phyloP scores from a whole-genome alignment of 1,140 invertebrate species.

The Cydia pomonella region DNA sequence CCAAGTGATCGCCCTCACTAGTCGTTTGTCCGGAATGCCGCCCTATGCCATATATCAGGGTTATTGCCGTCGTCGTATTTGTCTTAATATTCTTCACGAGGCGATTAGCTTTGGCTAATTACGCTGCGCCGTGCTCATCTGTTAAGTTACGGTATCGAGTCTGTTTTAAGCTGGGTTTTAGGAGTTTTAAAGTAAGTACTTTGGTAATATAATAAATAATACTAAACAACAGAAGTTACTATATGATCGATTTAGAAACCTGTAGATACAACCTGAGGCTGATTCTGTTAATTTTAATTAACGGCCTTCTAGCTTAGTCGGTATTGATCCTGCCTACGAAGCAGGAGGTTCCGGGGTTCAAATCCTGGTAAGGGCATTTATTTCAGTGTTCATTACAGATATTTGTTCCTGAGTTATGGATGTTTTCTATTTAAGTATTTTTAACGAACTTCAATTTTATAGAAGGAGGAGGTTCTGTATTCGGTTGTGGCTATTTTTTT shows the following conservation, averaged over 20 bases:
- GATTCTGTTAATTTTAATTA: too few species aligned
- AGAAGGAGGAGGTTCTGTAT: too few species aligned
- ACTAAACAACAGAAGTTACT: background rate
- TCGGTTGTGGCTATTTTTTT: too few species aligned
- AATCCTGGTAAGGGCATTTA: too few species aligned
- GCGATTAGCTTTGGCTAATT: slow-evolving; percentile 11
- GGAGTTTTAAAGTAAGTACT: background rate
- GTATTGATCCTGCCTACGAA: too few species aligned
- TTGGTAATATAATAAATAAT: background rate
- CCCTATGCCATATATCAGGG: slow-evolving; percentile 3
- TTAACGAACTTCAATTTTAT: too few species aligned
- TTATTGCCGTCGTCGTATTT: slow-evolving; percentile 3
- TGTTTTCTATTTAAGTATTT: too few species aligned
- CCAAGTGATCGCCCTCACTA: too few species aligned
- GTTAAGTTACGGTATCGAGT: background rate
- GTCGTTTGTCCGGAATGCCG: background rate
- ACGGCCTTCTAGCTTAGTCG: too few species aligned
- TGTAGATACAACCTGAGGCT: background rate
- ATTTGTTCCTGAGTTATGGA: too few species aligned
- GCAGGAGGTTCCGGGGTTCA: too few species aligned
- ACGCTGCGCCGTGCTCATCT: background rate
- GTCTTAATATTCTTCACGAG: slow-evolving; percentile 17
- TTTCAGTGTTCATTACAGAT: too few species aligned
- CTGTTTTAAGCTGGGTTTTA: background rate
- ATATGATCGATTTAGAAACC: background rate